Evolutionary conservation across 2,888 invertebrate genomes (phyloP).

Genomic region (Raillietiella orientalis): DNA sequence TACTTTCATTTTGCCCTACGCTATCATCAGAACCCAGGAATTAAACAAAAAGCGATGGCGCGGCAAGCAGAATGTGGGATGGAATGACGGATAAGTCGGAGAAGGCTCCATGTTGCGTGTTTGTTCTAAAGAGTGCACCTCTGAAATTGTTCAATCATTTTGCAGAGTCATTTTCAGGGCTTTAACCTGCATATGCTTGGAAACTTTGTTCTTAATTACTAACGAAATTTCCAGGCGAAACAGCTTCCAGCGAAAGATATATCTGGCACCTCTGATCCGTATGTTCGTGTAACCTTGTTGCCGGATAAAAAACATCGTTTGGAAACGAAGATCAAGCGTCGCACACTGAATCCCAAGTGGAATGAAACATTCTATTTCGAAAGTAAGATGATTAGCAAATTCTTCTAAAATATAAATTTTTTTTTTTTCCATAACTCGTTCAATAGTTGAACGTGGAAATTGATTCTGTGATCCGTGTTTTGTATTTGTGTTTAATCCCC

Average conservation of each 20-base stretch:
- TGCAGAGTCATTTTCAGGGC: conserved; percentile 1
- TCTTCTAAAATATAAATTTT: conserved; percentile 1
- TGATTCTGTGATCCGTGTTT: no score
- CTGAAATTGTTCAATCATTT: background rate
- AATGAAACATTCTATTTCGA: conserved; percentile 83
- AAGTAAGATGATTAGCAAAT: conserved; percentile 15
- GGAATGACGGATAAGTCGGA: no score
- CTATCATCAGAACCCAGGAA: no score
- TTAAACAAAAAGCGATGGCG: no score
- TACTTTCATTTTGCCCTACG: no score
- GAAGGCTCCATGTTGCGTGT: no score
- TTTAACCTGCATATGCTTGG: background rate
- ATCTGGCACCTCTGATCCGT: conserved; percentile 70
- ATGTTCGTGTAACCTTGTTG: conserved; percentile 54
- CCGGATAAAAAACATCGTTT: conserved; percentile 73
- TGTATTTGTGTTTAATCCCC: no score
- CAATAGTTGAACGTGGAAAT: no score
- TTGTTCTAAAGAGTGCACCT: no score
- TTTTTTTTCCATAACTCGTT: conserved; percentile 1
- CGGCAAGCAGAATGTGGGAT: no score
- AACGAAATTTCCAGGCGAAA: conserved; percentile 32
- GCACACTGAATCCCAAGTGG: conserved; percentile 68
- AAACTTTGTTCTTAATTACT: conserved; percentile 2
- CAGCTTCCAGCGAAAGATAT: conserved; percentile 76
- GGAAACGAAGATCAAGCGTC: conserved; percentile 67